Conservation (phyloP, 2,888 invertebrate genomes). For the Ischnus inquisitorius region DNA sequence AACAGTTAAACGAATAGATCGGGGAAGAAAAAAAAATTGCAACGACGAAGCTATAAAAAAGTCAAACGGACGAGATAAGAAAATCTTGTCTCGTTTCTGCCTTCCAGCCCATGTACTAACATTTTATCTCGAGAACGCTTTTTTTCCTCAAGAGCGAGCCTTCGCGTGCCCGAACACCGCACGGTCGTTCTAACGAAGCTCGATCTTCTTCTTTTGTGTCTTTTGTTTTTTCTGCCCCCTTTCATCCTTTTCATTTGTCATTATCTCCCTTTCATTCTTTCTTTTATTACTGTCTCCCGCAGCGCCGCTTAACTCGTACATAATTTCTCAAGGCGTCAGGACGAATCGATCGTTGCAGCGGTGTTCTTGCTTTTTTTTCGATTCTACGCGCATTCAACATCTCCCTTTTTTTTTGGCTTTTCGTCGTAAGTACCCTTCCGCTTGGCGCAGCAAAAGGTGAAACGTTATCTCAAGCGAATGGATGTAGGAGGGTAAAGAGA, state of each 20-base stretch:
- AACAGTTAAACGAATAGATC: neutral
- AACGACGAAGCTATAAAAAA: neutral
- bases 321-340: constrained; percentile 63
- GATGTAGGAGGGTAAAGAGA: neutral
- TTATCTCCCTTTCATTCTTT: constrained; percentile 1
- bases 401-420: constrained; percentile 23
- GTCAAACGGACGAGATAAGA: constrained; percentile 5
- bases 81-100: constrained; percentile 25
- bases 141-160: constrained; percentile 33
- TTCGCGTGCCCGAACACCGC: constrained; percentile 57
- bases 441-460: constrained; percentile 1
- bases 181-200: constrained; percentile 59
- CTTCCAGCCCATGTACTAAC: constrained; percentile 20
- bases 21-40: constrained; percentile 8
- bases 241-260: constrained; percentile 20
- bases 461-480: neutral
- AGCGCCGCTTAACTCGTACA: constrained; percentile 47
- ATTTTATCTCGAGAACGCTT: constrained; percentile 50
- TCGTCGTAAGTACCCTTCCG: neutral
- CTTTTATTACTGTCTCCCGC: constrained; percentile 36
- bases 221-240: constrained; percentile 3
- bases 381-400: neutral
- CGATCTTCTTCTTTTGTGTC: constrained; percentile 31
- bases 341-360: constrained; percentile 50
- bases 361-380: constrained; percentile 17